Conservation (phyloP, 1,140 invertebrate species). For the Microplitis mediator region DNA sequence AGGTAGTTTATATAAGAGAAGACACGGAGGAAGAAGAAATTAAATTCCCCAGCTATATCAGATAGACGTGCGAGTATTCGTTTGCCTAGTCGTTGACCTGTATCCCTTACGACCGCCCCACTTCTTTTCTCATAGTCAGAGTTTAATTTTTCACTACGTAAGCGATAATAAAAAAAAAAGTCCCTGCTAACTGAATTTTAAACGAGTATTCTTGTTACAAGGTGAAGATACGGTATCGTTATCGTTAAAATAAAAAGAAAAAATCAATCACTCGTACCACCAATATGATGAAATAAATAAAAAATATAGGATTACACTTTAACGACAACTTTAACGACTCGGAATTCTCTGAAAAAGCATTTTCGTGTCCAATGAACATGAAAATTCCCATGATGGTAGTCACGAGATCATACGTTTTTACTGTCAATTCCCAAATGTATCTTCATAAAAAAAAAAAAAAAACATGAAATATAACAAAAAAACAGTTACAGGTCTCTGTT, state of each 20-base stretch:
- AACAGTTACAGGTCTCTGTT: too few relatives aligned
- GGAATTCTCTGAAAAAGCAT: neutral
- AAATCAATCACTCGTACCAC: neutral
- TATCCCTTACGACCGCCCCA: neutral
- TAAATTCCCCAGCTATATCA: conserved; percentile 19
- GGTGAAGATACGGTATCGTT: neutral
- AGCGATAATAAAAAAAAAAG: neutral
- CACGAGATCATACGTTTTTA: neutral
- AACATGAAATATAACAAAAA: too few relatives aligned
- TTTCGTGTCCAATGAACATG: neutral
- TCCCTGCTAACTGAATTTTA: neutral
- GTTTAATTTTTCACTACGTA: conserved; percentile 1
- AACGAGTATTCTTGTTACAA: neutral
- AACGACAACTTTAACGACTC: conserved; percentile 9
- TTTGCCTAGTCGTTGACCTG: conserved; percentile 10
- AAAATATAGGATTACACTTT: conserved; percentile 1
- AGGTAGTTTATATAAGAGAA: conserved; percentile 18
- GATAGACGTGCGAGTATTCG: conserved; percentile 14
- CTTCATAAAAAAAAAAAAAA: neutral
- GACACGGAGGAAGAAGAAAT: conserved; percentile 11
- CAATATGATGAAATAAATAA: neutral
- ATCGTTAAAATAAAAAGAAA: neutral
- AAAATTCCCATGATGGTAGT: neutral
- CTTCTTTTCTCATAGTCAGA: neutral
- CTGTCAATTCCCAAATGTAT: neutral